phyloP scores from a whole-genome alignment of 1,140 invertebrate species.

The Eurosta solidaginis region DNA sequence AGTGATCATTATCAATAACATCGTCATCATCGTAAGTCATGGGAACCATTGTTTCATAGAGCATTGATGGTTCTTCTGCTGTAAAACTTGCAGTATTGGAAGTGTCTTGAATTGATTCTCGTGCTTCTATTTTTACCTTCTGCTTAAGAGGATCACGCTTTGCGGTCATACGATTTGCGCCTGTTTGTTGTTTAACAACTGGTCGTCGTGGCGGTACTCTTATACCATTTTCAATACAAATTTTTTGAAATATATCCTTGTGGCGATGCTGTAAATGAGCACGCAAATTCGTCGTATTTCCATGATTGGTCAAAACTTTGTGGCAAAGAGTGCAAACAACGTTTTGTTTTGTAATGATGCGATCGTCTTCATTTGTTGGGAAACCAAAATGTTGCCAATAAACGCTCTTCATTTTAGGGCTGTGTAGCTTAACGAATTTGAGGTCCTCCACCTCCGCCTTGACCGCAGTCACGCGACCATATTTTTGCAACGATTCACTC shows the following conservation, averaged over 20 bases:
- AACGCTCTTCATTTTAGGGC: slow-evolving; percentile 65
- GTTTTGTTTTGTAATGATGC: slow-evolving; percentile 68
- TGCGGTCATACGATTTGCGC: background rate
- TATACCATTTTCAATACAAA: slow-evolving; percentile 53
- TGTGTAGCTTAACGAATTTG: slow-evolving; percentile 54
- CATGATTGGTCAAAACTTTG: slow-evolving; percentile 67
- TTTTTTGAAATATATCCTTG: slow-evolving; percentile 51
- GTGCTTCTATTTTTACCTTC: slow-evolving; percentile 31
- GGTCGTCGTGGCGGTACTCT: slow-evolving; percentile 50
- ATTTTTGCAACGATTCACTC: slow-evolving; percentile 30
- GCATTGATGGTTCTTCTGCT: slow-evolving; percentile 46
- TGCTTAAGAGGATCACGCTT: slow-evolving; percentile 25
- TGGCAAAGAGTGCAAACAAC: slow-evolving; percentile 69
- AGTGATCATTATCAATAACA: slow-evolving; percentile 33
- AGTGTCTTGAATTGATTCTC: background rate
- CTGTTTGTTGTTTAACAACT: background rate
- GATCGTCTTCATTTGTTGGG: slow-evolving; percentile 66
- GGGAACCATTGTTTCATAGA: slow-evolving; percentile 53
- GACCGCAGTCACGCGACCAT: background rate
- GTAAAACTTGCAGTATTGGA: slow-evolving; percentile 33
- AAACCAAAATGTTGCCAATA: slow-evolving; percentile 73
- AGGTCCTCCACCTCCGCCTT: slow-evolving; percentile 2
- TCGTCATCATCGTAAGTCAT: slow-evolving; percentile 52
- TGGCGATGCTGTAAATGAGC: slow-evolving; percentile 70
- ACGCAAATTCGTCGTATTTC: slow-evolving; percentile 68